Evolutionary conservation across 2,888 invertebrate genomes (phyloP).

Genomic region (Zhuqinia jingwanae): DNA sequence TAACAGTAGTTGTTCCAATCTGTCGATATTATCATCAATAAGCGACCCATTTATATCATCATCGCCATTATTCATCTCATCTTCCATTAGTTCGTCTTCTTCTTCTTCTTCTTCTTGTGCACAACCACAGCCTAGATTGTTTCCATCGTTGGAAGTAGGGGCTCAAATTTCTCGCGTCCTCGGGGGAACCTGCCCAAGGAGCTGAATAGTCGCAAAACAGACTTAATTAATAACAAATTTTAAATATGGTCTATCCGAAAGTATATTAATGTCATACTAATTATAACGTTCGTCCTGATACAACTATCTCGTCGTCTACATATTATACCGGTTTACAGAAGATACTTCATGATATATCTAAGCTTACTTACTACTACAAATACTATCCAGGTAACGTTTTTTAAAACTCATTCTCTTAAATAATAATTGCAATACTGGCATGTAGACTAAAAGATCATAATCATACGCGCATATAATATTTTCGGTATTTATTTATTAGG

Average conservation of each 20-base stretch:
- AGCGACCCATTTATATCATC: constrained; percentile 48
- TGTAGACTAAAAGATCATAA: too few relatives aligned
- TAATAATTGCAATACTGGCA: too few relatives aligned
- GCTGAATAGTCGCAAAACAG: constrained; percentile 66
- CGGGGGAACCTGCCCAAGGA: constrained; percentile 71
- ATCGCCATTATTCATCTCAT: not conserved
- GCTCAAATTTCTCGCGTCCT: constrained; percentile 60
- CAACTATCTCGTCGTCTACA: constrained; percentile 34
- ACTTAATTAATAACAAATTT: constrained; percentile 49
- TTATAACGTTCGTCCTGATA: constrained; percentile 26
- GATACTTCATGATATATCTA: constrained; percentile 31
- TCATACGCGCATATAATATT: too few relatives aligned
- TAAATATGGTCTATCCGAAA: constrained; percentile 23
- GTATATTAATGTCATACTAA: constrained; percentile 7
- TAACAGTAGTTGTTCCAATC: constrained; percentile 36
- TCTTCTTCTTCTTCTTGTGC: constrained; percentile 50
- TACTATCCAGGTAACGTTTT: constrained; percentile 36
- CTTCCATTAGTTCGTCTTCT: constrained; percentile 58
- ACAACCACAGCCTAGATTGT: constrained; percentile 32
- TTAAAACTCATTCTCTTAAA: not conserved
- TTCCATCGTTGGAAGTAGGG: constrained; percentile 43
- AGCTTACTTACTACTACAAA: constrained; percentile 38
- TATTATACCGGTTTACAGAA: constrained; percentile 34
- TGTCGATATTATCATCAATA: constrained; percentile 47
- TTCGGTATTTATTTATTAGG: too few relatives aligned